Percentiles rank a stretch among this genome's conserved stretches.
These are phyloP conservation scores for Diadophis punctatus DNA, from an alignment of 2,113 vertebrate genomes.

Conservation along the genomic window DNA sequence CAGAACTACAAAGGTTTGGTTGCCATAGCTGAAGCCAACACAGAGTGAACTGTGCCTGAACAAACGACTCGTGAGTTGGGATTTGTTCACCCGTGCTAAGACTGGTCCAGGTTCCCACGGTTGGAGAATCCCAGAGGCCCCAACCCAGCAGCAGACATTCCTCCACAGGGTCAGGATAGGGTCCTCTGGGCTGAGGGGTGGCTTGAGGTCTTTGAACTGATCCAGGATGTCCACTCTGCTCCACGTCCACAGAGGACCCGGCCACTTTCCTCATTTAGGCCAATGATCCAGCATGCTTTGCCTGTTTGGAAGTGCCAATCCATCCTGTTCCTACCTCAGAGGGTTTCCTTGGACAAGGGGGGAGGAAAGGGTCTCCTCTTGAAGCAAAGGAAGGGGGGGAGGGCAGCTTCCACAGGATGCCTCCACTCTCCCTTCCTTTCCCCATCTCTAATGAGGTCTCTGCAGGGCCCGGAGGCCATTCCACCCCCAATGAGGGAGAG, in stretches of 20 bases:
- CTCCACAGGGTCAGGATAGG: no score
- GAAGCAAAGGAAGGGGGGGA: not conserved
- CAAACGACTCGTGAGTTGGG: not conserved
- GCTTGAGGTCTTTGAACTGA: not conserved
- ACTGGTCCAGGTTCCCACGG: not conserved
- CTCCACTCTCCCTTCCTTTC: not conserved
- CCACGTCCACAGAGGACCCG: not conserved
- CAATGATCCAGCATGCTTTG: not conserved
- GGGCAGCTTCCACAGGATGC: not conserved
- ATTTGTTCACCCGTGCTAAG: not conserved
- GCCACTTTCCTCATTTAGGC: not conserved
- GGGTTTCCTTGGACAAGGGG: not conserved
- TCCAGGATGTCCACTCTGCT: not conserved
- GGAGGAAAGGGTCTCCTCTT: not conserved
- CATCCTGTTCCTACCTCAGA: not conserved
- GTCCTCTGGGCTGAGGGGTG: accelerated
- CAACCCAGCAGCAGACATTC: not conserved
- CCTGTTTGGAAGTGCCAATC: not conserved
- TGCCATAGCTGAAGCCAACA: not conserved
- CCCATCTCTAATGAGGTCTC: not conserved
- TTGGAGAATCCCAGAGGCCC: not conserved
- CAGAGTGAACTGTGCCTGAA: not conserved
- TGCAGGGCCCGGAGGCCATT: not conserved
- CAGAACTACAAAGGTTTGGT: not conserved
- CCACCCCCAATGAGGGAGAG: not conserved